Percentiles rank a stretch among this genome's conserved stretches.
Conservation (phyloP, 2,797 vertebrate genomes). For the Champsocephalus esox region DNA sequence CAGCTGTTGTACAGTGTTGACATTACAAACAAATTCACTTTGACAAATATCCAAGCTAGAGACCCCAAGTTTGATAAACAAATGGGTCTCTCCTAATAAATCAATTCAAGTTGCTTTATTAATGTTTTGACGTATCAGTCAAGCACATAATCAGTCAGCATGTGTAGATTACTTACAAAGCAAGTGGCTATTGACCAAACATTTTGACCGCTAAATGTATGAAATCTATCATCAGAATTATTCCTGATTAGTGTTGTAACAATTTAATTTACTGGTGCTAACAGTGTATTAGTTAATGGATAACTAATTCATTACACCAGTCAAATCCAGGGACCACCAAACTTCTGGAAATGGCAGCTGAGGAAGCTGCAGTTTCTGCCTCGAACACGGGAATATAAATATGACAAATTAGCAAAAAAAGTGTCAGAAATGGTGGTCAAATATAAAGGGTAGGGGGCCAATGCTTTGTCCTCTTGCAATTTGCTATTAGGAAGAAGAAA, state of each 20-base stretch:
- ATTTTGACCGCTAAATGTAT: neutral
- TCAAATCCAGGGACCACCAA: no score
- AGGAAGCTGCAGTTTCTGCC: no score
- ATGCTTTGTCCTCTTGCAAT: no score
- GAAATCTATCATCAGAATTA: slow-evolving; percentile 1
- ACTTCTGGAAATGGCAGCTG: no score
- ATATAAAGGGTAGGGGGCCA: no score
- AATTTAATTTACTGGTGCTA: neutral
- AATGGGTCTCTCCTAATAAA: slow-evolving; percentile 65
- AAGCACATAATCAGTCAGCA: slow-evolving; percentile 72
- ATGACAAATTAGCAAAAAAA: no score
- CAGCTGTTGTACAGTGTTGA: slow-evolving; percentile 67
- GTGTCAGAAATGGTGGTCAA: no score
- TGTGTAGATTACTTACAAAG: slow-evolving; percentile 49
- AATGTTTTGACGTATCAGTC: slow-evolving; percentile 72
- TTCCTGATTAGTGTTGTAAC: neutral
- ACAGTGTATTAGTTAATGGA: neutral
- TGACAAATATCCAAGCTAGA: slow-evolving; percentile 66
- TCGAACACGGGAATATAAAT: no score
- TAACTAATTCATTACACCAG: neutral
- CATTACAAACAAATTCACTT: slow-evolving; percentile 69
- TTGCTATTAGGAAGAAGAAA: no score
- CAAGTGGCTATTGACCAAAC: slow-evolving; percentile 19
- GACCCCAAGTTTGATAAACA: slow-evolving; percentile 73
- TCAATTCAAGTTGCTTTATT: slow-evolving; percentile 69